Evolutionary conservation across 2,888 invertebrate genomes (phyloP).

Genomic region (Lamellibrachia satsuma): DNA sequence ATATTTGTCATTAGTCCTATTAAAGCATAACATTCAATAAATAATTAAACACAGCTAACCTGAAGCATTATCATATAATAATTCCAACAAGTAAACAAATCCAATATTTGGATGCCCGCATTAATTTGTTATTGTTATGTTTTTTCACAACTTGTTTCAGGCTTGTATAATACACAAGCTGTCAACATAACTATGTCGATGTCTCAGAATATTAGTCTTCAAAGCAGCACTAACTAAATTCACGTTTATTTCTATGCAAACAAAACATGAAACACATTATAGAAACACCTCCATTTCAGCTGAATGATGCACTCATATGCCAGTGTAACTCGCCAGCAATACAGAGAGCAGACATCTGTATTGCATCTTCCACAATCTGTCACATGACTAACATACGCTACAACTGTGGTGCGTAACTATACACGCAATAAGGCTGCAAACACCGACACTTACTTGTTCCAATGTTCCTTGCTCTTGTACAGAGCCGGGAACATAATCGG

Average conservation of each 20-base stretch:
- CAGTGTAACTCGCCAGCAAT: neutral
- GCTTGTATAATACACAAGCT: neutral
- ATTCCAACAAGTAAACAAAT: too few relatives aligned
- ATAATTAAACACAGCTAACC: neutral
- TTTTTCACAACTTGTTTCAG: too few relatives aligned
- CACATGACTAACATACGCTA: neutral
- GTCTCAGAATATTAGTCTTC: neutral
- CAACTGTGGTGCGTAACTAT: neutral
- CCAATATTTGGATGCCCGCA: neutral
- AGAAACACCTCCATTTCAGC: neutral
- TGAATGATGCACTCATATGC: neutral
- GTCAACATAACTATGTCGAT: neutral
- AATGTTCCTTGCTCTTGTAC: slow-evolving; percentile 99
- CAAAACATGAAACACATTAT: too few relatives aligned
- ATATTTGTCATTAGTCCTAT: neutral
- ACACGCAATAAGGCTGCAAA: neutral
- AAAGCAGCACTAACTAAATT: neutral
- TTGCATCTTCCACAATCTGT: neutral
- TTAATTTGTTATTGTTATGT: too few relatives aligned
- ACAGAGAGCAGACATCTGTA: neutral
- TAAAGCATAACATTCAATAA: neutral
- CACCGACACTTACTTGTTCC: slow-evolving; percentile 81
- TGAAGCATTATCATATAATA: too few relatives aligned
- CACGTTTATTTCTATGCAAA: too few relatives aligned
- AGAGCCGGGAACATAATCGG: slow-evolving; percentile 99